Evolutionary conservation across 2,888 invertebrate species (phyloP), one percentile per base, ranked within the genome.

Genomic region (Lasioglossum marginatum): DNA sequence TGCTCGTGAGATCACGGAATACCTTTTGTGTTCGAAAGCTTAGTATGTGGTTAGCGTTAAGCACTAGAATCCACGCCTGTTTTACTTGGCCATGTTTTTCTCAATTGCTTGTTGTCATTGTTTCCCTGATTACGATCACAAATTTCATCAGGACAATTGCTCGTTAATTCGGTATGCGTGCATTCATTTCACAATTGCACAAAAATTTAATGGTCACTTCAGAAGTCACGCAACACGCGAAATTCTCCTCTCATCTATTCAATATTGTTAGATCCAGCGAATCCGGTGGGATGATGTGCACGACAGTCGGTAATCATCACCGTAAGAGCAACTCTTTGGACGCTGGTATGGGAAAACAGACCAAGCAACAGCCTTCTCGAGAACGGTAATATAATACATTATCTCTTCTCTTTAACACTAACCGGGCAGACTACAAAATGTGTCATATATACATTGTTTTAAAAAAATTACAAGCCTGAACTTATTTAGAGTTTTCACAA

Each of bases 241-340:
- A 27, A 63, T 14, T 57, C 16, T 66, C 71, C 43, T 68, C 34
- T 43, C 23, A 78, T 45, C 8, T 43, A 76, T 6, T 45, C 60
- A 52, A 45, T 12, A 57, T 76, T 77, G 52, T 82, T 82, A 95
- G 95, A 92, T 93, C 95, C 73, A 92, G 91, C 43, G 95, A 95
- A 82, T 87, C 93, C 2, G 92, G 92, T 79, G 93, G 93, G 83
- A 92, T 93, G 73, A 92, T 93, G 77, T 92, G 90, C 80, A 89
- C 92, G 34, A 91, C 92, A 31, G 90, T 91, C 80, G 93, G 93
- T 60, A 96, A 96, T 91, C 95, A 96, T 92, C 98, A 98, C 93
- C 96, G 98, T 84, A 98, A 98, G 95, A 97, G 98, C 23, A 98
- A 98, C 93, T 98, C 98, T 16, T 95, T 98, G 57, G 98, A 98